phyloP scores from a whole-genome alignment of 2,113 vertebrate genomes.

The Myiopsitta monachus region DNA sequence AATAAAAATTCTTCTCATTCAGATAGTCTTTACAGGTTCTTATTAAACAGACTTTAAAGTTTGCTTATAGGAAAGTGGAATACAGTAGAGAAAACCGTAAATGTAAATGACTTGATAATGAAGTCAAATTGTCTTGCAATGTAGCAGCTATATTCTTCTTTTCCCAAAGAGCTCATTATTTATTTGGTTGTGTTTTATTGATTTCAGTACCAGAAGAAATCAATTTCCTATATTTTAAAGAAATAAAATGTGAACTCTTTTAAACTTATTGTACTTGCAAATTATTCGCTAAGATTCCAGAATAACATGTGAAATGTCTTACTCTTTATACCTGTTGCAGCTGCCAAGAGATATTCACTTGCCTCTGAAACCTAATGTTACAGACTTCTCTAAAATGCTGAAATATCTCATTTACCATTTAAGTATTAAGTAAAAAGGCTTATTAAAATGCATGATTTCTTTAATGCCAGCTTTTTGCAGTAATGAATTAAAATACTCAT shows the following conservation, averaged over 20 bases:
- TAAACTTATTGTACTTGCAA: neutral
- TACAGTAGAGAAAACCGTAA: neutral
- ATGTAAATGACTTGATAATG: neutral
- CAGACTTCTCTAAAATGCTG: neutral
- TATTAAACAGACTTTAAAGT: neutral
- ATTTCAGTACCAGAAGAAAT: neutral
- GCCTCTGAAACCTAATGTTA: neutral
- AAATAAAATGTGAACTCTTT: neutral
- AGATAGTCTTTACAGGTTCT: neutral
- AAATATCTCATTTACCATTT: neutral
- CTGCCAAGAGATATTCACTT: neutral
- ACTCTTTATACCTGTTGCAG: neutral
- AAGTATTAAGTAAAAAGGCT: neutral
- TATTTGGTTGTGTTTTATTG: neutral
- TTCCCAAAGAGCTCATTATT: neutral
- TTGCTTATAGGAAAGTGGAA: neutral
- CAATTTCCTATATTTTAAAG: neutral
- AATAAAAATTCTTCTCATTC: neutral
- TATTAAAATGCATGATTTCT: neutral
- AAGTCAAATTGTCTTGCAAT: neutral
- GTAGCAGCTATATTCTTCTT: neutral
- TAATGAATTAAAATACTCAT: neutral
- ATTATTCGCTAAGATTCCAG: neutral
- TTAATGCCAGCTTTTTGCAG: neutral
- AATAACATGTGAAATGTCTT: neutral